A percentile compares a stretch with the other conserved stretches of the same genome.
Conservation (phyloP, 2,888 invertebrate species). For the Diplazon laetatorius region DNA sequence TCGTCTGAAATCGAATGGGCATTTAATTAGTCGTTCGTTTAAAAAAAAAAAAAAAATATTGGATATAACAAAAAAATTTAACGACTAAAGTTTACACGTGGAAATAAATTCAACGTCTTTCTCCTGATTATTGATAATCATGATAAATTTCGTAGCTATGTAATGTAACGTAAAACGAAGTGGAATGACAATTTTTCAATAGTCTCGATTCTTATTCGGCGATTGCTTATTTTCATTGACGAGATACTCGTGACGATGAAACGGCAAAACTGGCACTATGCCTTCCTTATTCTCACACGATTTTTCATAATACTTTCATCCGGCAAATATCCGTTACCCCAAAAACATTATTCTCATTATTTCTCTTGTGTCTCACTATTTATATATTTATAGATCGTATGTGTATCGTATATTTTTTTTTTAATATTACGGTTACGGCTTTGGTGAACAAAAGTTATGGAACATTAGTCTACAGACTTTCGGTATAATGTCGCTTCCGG, state of each 20-base stretch:
- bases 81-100: no score
- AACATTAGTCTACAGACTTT: slow-evolving; percentile 45
- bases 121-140: neutral
- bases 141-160: neutral
- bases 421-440: slow-evolving; percentile 56
- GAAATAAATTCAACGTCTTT: neutral
- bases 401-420: slow-evolving; percentile 39
- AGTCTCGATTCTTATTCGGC: slow-evolving; percentile 35
- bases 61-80: no score
- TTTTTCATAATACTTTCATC: slow-evolving; percentile 51
- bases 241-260: slow-evolving; percentile 12
- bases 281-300: slow-evolving; percentile 14
- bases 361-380: slow-evolving; percentile 28
- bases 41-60: slow-evolving; percentile 32
- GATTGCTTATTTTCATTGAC: slow-evolving; percentile 32
- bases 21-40: neutral
- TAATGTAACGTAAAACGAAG: no score
- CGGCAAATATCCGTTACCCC: slow-evolving; percentile 41
- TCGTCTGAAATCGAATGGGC: slow-evolving; percentile 40
- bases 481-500: slow-evolving; percentile 35
- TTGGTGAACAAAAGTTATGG: slow-evolving; percentile 58
- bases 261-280: slow-evolving; percentile 11
- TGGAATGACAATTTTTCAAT: neutral
- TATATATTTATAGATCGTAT: slow-evolving; percentile 24
- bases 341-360: slow-evolving; percentile 32